Percentiles rank a stretch among this genome's conserved stretches.
phyloP scores from a whole-genome alignment of 2,113 vertebrate genomes.

The Hemiprocne comata region DNA sequence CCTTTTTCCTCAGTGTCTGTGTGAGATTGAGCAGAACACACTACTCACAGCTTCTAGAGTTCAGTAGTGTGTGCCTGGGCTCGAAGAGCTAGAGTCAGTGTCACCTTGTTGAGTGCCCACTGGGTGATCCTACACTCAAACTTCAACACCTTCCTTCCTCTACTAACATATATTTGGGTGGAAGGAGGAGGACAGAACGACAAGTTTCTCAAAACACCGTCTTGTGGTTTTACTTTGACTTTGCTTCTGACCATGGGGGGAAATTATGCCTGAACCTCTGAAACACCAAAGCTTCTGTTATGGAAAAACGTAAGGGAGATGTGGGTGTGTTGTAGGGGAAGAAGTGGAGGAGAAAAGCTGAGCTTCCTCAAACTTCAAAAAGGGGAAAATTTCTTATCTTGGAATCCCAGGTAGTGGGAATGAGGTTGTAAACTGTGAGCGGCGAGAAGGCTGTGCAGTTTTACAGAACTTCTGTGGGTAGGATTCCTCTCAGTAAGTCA shows the following conservation, averaged over 20 bases:
- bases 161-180: rapidly evolving
- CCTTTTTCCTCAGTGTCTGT: not conserved
- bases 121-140: not conserved
- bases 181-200: not conserved
- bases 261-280: not conserved
- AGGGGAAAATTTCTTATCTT: not conserved
- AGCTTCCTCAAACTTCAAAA: not conserved
- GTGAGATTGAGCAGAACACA: not conserved
- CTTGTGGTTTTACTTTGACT: not conserved
- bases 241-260: not conserved
- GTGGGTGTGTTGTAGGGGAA: not conserved
- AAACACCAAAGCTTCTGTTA: not conserved
- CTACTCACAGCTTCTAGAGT: not conserved
- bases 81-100: not conserved
- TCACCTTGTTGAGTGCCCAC: rapidly evolving
- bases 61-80: not conserved
- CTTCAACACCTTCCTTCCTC: not conserved
- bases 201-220: not conserved
- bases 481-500: not conserved
- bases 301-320: not conserved
- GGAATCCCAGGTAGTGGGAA: not conserved
- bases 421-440: not conserved
- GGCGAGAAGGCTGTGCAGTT: not conserved
- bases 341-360: not conserved
- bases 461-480: not conserved